Evolutionary conservation across 2,888 invertebrate species (phyloP).

Genomic region (Hyposoter dolosus): DNA sequence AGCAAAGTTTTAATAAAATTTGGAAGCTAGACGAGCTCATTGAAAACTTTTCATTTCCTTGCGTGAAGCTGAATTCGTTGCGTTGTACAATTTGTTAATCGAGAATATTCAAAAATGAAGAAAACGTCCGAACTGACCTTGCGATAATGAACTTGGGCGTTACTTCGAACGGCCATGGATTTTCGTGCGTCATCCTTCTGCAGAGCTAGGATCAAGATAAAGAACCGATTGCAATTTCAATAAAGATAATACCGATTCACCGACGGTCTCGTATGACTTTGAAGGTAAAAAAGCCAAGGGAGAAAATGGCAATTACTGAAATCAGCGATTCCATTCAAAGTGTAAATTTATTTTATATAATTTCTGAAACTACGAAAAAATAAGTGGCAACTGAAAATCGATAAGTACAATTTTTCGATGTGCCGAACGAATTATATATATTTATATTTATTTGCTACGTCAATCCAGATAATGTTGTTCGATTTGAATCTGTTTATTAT

Average conservation of each 20-base stretch:
- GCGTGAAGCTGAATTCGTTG: background rate
- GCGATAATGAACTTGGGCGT: constrained; percentile 15
- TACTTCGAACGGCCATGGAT: background rate
- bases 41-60: background rate
- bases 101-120: background rate
- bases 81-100: background rate
- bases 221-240: background rate
- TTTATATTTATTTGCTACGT: background rate
- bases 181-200: constrained; percentile 6
- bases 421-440: background rate
- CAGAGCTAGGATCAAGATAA: background rate
- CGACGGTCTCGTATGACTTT: background rate
- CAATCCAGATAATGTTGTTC: background rate
- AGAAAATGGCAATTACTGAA: background rate
- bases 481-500: background rate
- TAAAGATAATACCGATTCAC: constrained; percentile 17
- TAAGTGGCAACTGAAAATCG: background rate
- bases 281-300: background rate
- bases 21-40: background rate
- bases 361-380: background rate
- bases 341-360: background rate
- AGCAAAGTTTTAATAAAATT: background rate
- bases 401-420: background rate
- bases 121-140: background rate
- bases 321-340: background rate